Base-by-base conservation (phyloP, 2,888 invertebrate genomes). In the Hemaris fuciformis region DNA sequence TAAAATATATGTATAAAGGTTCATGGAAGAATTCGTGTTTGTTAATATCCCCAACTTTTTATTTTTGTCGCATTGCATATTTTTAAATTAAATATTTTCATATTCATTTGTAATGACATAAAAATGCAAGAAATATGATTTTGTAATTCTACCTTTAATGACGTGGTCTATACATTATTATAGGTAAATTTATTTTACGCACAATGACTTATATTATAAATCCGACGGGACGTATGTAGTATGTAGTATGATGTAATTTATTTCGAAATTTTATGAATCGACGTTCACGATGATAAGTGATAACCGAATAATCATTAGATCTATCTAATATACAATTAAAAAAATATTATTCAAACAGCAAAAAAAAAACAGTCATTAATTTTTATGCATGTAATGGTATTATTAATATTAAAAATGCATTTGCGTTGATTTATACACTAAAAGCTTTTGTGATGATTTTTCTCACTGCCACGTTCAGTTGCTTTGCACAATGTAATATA, bases 391-490 rank as follows among this genome's bases (percentile, higher is more conserved):
- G 8, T 46, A 25, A 22, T 46, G 13, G 46, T 31, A 4, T 48
- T 48, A 48, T 53, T 53, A 13, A 31, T 18, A 31, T 27, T 53
- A n/a, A 10, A 31, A 8, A 53, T 53, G 53, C 53, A 53, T 53
- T 53, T 53, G 46, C 46, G 10, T 53, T 53, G 15, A 48, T 48
- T 18, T 31, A 20, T 18, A 8, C 18, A 53, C 18, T 27, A 53
- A n/a, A 31, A 18, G 4, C 38, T 8, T 46, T 48, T 48, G 27
- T 48, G 48, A 27, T 48, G n/a, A 31, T 53, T 18, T 53, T 64
- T 60, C 63, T 38, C 65, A 64, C 65, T 38, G 63, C 59, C 56
- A 53, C 64, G 65, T 66, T 60, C 38, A n/a, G 10, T 53, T 53
- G 10, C 8, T 53, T 18, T 53, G 10, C 31, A 27, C 53, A n/a